phyloP scores from a whole-genome alignment of 2,888 invertebrate genomes.

The Drosophila incognita region DNA sequence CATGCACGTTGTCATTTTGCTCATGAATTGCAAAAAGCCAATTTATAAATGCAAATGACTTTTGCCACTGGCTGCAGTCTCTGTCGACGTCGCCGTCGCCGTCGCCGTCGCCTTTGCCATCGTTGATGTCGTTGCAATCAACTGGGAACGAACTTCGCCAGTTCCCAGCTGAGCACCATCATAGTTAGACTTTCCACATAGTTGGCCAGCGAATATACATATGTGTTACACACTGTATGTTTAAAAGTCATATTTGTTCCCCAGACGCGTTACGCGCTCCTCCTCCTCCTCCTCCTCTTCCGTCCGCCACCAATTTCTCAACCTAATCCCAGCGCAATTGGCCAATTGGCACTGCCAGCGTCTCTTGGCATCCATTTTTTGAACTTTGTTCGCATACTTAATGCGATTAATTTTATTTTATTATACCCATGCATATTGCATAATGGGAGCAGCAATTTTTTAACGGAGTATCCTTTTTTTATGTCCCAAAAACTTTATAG shows the following conservation, averaged over 20 bases:
- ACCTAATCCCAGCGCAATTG: slow-evolving; percentile 51
- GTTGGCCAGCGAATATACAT: slow-evolving; percentile 8
- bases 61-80: slow-evolving; percentile 64
- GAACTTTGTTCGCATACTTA: slow-evolving; percentile 10
- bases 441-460: slow-evolving; percentile 6
- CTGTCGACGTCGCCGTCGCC: neutral
- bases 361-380: slow-evolving; percentile 23
- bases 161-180: slow-evolving; percentile 3
- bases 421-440: slow-evolving; percentile 25
- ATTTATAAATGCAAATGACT: slow-evolving; percentile 82
- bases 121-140: slow-evolving; percentile 1
- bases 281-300: neutral
- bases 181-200: slow-evolving; percentile 3
- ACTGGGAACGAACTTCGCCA: slow-evolving; percentile 22
- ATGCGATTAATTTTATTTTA: slow-evolving; percentile 35
- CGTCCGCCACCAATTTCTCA: neutral
- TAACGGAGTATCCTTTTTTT: slow-evolving; percentile 13
- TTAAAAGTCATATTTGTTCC: slow-evolving; percentile 15
- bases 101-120: slow-evolving; percentile 32
- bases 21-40: slow-evolving; percentile 79
- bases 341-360: slow-evolving; percentile 36
- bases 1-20: slow-evolving; percentile 60
- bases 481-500: slow-evolving; percentile 2
- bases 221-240: neutral
- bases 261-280: neutral